A percentile compares a stretch with the other conserved stretches of the same genome.
Evolutionary conservation across 2,113 vertebrate species (phyloP).

Genomic region (Erythrocebus patas): DNA sequence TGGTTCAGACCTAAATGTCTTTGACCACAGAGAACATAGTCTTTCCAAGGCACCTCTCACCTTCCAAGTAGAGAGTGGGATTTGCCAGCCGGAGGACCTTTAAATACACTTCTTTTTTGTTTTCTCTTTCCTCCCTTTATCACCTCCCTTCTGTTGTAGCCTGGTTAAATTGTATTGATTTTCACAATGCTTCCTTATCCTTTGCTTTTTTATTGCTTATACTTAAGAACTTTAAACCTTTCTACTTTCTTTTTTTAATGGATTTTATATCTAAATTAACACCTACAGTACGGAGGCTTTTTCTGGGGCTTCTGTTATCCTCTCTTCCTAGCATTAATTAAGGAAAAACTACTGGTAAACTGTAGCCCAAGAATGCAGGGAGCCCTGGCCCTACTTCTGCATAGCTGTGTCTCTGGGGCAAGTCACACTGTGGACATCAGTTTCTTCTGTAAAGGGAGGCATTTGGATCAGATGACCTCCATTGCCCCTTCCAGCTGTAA

Average conservation of each 20-base stretch:
- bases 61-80: background rate
- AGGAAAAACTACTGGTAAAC: constrained; percentile 11
- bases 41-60: background rate
- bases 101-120: constrained; percentile 4
- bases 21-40: background rate
- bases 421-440: background rate
- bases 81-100: background rate
- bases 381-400: background rate
- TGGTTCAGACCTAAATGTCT: background rate
- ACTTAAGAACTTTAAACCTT: constrained; percentile 24
- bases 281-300: background rate
- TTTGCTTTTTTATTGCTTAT: constrained; percentile 28
- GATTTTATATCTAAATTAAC: constrained; percentile 30
- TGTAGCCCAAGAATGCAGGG: background rate
- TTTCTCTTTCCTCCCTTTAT: background rate
- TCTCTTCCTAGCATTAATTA: constrained; percentile 40
- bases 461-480: constrained; percentile 13
- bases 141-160: background rate
- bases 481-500: background rate
- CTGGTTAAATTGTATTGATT: background rate
- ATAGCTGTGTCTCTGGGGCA: background rate
- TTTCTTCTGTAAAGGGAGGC: constrained; percentile 4
- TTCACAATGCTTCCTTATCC: background rate
- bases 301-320: background rate
- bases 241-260: background rate